phyloP scores from a whole-genome alignment of 2,797 vertebrate genomes.

The Aratinga solstitialis region DNA sequence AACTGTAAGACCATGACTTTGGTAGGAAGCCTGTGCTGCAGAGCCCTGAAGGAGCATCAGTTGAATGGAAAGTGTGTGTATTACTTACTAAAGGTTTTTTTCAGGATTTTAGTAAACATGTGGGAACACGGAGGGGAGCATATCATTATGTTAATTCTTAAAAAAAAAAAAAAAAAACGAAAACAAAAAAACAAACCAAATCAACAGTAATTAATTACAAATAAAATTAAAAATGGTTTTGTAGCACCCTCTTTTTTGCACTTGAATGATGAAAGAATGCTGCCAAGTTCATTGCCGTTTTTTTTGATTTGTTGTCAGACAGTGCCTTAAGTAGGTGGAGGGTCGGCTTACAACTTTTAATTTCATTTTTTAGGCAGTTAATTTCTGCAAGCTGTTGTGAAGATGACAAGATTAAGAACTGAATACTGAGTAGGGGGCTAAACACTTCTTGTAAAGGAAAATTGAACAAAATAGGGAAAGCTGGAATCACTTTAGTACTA shows the following conservation, averaged over 20 bases:
- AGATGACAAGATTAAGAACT: not conserved
- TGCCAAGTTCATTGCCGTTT: not conserved
- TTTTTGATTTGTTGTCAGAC: constrained; percentile 7
- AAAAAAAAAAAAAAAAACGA: not conserved
- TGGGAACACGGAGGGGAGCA: not conserved
- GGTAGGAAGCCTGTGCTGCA: not conserved
- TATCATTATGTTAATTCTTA: not conserved
- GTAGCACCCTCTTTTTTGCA: not conserved
- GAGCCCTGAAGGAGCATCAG: not conserved
- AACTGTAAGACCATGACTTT: not conserved
- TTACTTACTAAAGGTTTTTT: not conserved
- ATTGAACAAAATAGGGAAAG: not conserved
- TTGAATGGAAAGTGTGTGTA: not conserved
- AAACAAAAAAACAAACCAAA: not conserved
- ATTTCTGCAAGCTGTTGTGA: not conserved
- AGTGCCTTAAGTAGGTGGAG: not conserved
- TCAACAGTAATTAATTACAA: not conserved
- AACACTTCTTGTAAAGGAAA: not conserved
- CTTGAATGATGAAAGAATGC: not conserved
- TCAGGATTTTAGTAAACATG: not conserved
- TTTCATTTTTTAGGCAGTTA: not conserved
- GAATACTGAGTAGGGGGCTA: not conserved
- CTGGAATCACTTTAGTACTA: too few relatives aligned
- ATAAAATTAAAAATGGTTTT: not conserved
- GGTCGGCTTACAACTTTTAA: not conserved